Base-by-base conservation (phyloP, 2,113 vertebrate species). In the Herpetotheres cachinnans region DNA sequence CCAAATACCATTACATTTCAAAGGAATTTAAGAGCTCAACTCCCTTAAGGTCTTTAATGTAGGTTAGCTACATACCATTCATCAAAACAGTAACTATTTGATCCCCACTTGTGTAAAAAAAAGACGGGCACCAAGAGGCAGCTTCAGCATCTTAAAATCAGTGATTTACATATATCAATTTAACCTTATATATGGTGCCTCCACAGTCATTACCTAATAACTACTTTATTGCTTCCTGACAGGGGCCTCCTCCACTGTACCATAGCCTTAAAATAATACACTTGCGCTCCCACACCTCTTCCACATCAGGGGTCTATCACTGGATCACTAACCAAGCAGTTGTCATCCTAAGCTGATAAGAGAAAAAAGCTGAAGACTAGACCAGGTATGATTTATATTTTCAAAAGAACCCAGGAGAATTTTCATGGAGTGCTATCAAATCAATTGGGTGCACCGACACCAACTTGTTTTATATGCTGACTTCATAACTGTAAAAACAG, bases 151-250 rank as follows among this genome's bases (percentile, higher is more conserved):
- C 82, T 32, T 90, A 62, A 95, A 94, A 58, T 27, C 4, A 6
- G 67, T 94, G 97, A 96, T 93, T 96, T 90, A 96, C 92, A 95
- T 90, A 88, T 70, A 94, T 86, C 69, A 95, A 66, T 86, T 95
- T 66, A 91, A 94, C 38, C n/a, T 86, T 90, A 34, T 55, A 83
- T 50, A 49, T 29, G 42, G 67, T 86, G 79, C 85, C 85, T 92
- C 42, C 82, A 77, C 50, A 96, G 74, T 77, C 92, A 90, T 93
- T 97, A 88, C 66, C 89, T 86, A 95, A 86, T 88, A 92, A 94
- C 65, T 78, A 42, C 61, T 95, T 97, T 93, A 97, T 93, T 90
- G 88, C 93, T 97, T 97, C 93, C 96, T 95, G 91, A 80, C 84
- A 91, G 71, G 72, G 93, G 58, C 83, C 90, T 93, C 85, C 94